phyloP scores from a whole-genome alignment of 2,797 vertebrate species.

The Basileuterus tristriatus region DNA sequence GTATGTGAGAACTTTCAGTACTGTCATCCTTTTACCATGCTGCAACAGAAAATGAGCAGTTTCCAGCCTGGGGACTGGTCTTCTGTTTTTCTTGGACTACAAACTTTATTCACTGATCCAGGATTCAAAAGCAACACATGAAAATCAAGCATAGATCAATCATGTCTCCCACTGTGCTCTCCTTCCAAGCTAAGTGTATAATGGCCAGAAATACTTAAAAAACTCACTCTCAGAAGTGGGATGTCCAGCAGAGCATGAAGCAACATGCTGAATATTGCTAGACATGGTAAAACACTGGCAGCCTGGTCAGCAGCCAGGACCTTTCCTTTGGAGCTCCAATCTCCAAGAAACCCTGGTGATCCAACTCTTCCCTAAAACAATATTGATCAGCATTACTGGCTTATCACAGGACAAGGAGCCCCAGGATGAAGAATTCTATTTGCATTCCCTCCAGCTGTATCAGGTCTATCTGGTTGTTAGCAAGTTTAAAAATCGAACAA shows the following conservation, averaged over 20 bases:
- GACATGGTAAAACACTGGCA: background rate
- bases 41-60: background rate
- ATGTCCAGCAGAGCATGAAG: background rate
- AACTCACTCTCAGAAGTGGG: background rate
- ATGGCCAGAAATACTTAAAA: background rate
- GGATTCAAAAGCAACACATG: background rate
- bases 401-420: background rate
- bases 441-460: background rate
- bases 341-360: background rate
- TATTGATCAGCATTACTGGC: background rate
- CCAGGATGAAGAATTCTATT: background rate
- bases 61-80: background rate
- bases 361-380: background rate
- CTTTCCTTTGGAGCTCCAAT: background rate
- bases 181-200: background rate
- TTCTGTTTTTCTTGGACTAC: background rate
- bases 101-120: background rate
- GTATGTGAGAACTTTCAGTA: background rate
- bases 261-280: background rate
- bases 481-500: background rate
- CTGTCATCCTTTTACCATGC: background rate
- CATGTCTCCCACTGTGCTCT: background rate
- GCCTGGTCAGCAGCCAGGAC: background rate
- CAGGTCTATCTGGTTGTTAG: background rate
- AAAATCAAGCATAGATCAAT: background rate